Percentiles rank a stretch among this genome's conserved stretches.
These are phyloP conservation scores for Antennarius striatus DNA, from an alignment of 2,113 vertebrate genomes.

Conservation along the genomic window DNA sequence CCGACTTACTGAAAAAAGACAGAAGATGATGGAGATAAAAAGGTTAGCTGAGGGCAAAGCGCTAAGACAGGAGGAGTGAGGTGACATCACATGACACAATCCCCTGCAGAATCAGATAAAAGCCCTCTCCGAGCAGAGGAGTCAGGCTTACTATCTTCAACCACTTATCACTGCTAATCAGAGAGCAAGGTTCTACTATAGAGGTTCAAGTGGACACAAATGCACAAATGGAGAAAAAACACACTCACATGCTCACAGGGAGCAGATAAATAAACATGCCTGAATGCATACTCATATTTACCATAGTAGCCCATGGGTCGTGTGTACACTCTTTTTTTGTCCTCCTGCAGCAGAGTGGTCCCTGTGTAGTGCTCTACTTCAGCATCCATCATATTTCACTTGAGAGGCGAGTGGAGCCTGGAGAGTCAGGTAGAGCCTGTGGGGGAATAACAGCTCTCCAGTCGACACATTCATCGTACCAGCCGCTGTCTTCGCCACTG, in stretches of 20 bases:
- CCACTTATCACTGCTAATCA: constrained; percentile 56
- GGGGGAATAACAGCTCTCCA: constrained; percentile 57
- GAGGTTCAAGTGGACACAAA: constrained; percentile 3
- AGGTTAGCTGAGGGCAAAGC: constrained; percentile 38
- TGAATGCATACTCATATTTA: not conserved
- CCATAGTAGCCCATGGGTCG: not conserved
- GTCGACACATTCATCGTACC: constrained; percentile 50
- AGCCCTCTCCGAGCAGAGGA: constrained; percentile 34
- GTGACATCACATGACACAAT: constrained; percentile 36
- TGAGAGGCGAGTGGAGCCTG: constrained; percentile 22
- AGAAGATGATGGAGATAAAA: constrained; percentile 32
- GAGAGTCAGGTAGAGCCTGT: constrained; percentile 51
- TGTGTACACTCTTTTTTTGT: constrained; percentile 19
- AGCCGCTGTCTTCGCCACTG: constrained; percentile 27
- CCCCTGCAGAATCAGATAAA: constrained; percentile 50
- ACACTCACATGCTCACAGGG: not conserved
- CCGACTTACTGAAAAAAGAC: not conserved
- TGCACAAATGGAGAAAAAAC: not conserved
- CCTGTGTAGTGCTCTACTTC: constrained; percentile 10
- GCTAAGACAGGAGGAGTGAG: constrained; percentile 47
- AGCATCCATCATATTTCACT: constrained; percentile 54
- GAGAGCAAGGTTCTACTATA: constrained; percentile 1
- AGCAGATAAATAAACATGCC: not conserved
- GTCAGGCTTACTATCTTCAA: constrained; percentile 37
- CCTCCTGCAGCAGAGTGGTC: constrained; percentile 22